Base-by-base conservation (phyloP, 2,797 vertebrate species). In the Manis pentadactyla region DNA sequence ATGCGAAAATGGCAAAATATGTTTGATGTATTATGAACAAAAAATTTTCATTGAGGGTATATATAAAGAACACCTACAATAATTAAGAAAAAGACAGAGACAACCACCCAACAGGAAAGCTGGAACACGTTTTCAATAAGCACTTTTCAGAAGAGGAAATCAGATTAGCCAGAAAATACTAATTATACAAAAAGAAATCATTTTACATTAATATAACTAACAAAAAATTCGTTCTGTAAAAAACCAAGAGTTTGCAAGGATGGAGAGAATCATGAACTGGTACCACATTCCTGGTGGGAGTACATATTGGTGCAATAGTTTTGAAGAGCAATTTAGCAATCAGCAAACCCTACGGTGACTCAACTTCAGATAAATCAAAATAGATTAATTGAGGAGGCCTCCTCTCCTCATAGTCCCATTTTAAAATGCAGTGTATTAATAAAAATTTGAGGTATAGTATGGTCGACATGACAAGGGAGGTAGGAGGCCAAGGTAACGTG, bases 401-500 rank as follows among this genome's bases (percentile, higher is more conserved):
- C 73, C 19, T 75, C 46, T 75, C 17, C 4, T 19, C 17, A 27
- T 19, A 0, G 2, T 31, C 46, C 71, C 73, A 10, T 0, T 51
- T 51, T 49, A 51, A 49, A n/a, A n/a, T 12, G 29, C 73, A 51
- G 9, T 12, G 29, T n/a, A 49, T n/a, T 27, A 25, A 39, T 69
- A 39, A 37, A 69, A 25, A 46, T 46, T 46, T 11, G 46, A 13
- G 59, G 59, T 25, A 61, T 2, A 61, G 59, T 29, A 29, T 31
- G 59, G 59, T 46, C 39, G 25, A 10, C 27, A 29, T 0, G 2
- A 18, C 3, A 0, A 0, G 0, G 15, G 71, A 49, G 27, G 15
- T 4, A 1, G 27, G 42, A 49, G 15, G 39, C 69, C 69, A 46
- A 25, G 0, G 7, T 17, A 14, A 29, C 25, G 42, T 31, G 71